phyloP scores from a whole-genome alignment of 2,888 invertebrate genomes.

The Brenthis daphne region DNA sequence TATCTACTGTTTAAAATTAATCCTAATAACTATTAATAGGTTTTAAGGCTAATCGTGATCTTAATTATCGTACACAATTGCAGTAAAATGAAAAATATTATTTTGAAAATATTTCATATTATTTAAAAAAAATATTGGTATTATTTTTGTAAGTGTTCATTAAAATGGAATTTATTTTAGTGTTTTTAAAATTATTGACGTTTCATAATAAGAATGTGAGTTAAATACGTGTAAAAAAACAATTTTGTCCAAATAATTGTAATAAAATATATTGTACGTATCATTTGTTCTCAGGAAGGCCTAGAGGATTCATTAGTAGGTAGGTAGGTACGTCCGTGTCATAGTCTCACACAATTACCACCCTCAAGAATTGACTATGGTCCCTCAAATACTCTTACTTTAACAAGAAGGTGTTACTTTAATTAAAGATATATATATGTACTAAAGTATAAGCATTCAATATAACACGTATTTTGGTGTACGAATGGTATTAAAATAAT shows the following conservation, averaged over 20 bases:
- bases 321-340: constrained; percentile 22
- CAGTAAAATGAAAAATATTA: too few relatives aligned
- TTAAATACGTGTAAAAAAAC: too few relatives aligned
- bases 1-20: too few relatives aligned
- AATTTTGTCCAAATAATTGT: background rate
- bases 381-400: constrained; percentile 41
- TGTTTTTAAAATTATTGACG: too few relatives aligned
- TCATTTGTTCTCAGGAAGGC: background rate
- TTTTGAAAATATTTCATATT: background rate
- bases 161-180: too few relatives aligned
- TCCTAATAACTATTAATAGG: too few relatives aligned
- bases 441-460: background rate
- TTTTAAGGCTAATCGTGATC: too few relatives aligned
- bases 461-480: background rate
- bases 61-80: too few relatives aligned
- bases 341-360: constrained; percentile 78
- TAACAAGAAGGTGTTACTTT: constrained; percentile 48
- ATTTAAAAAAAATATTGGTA: background rate
- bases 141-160: background rate
- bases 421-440: constrained; percentile 29
- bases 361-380: constrained; percentile 66
- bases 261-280: background rate
- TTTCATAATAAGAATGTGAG: too few relatives aligned
- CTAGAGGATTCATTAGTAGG: constrained; percentile 28
- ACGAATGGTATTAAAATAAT: background rate